A percentile compares a stretch with the other conserved stretches of the same genome.
Conservation (phyloP, 2,888 invertebrate species). For the Ochropleura plecta region DNA sequence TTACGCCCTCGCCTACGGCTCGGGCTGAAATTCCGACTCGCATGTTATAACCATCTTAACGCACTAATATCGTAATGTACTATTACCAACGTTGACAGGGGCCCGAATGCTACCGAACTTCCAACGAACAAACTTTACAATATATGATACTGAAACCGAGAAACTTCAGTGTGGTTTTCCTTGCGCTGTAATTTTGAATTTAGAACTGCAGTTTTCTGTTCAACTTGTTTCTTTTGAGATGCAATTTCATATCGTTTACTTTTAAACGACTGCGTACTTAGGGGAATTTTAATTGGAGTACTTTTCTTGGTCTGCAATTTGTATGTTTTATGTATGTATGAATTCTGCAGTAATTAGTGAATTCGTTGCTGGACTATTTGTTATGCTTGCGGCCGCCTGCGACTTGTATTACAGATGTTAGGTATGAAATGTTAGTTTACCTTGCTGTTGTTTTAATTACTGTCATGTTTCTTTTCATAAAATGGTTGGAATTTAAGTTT, state of each 20-base stretch:
- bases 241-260: conserved; percentile 42
- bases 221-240: conserved; percentile 30
- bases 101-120: conserved; percentile 33
- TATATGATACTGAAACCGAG: conserved; percentile 65
- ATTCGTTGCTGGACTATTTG: conserved; percentile 1
- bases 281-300: conserved; percentile 17
- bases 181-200: conserved; percentile 65
- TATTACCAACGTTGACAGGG: conserved; percentile 50
- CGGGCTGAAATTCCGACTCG: too few species aligned
- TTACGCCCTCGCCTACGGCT: too few species aligned
- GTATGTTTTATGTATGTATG: conserved; percentile 29
- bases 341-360: conserved; percentile 33
- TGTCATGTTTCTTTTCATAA: background rate
- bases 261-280: conserved; percentile 39
- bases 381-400: background rate
- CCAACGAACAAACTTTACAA: conserved; percentile 64
- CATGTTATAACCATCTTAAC: too few species aligned
- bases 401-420: conserved; percentile 3
- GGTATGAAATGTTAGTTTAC: background rate
- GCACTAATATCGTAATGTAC: too few species aligned
- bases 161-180: conserved; percentile 59
- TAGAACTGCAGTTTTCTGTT: conserved; percentile 45
- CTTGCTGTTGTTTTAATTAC: background rate
- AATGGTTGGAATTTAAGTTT: background rate
- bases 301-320: conserved; percentile 17